Evolutionary conservation across 2,888 invertebrate species (phyloP), one percentile per base, ranked within the genome.

Genomic region (Tenthredo amoena): DNA sequence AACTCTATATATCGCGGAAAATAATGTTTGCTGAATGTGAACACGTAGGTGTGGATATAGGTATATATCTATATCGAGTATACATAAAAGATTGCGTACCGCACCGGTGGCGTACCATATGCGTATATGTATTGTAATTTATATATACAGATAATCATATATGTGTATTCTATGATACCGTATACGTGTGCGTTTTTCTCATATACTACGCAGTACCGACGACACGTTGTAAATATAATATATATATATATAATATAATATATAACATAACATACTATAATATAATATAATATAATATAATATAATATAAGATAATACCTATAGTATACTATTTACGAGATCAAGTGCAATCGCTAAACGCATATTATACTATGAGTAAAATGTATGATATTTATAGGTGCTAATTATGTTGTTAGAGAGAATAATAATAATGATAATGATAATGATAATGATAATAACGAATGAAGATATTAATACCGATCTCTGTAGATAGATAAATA

Each of bases 381-480:
- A 62, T 81, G 62, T 81, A 81, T 81, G 81, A 81, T 81, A 81
- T 81, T 81, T 81, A 81, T 62, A 81, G 81, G 81, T 81, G 81
- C 81, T 81, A 81, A 58, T 62, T 26, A 81, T 40, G 81, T 81
- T 81, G 40, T 81, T 81, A 62, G 55, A 55, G 6, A 68, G 10
- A 68, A 31, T 68, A 68, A 31, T 34, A 68, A 68, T 68, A 68
- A 31, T 12, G 31, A 55, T 50, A 50, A n/a, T 50, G n/a, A 50
- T 50, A n/a, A n/a, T 50, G 5, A 50, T 50, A n/a, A n/a, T 55
- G 7, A 50, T 55, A 7, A 55, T 6, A n/a, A 55, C 7, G n/a
- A 55, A 72, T n/a, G 34, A 50, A 77, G 77, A 77, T 77, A 77
- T 77, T 50, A 50, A 26, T 50, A 50, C 37, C 18, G 77, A 77